phyloP scores from a whole-genome alignment of 2,113 vertebrate species.

The Galeopterus variegatus region DNA sequence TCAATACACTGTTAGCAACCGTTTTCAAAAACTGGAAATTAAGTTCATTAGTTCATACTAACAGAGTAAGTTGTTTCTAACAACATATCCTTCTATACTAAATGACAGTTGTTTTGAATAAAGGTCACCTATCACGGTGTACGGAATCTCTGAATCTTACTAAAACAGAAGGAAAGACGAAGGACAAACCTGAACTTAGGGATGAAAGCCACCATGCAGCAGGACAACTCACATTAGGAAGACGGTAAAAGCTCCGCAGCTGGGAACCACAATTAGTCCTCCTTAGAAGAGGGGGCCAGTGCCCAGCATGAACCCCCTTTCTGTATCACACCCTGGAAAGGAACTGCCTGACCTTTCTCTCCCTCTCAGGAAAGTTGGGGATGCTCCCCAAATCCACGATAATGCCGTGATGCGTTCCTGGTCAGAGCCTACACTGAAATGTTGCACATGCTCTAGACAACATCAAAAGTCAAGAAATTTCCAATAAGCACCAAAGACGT shows the following conservation, averaged over 20 bases:
- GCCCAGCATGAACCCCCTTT: accelerated
- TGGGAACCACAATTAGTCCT: accelerated
- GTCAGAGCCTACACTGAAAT: accelerated
- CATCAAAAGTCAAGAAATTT: accelerated
- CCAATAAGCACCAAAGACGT: too few species aligned
- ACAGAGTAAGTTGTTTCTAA: not conserved
- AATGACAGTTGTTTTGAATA: too few species aligned
- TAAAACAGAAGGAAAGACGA: not conserved
- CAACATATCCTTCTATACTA: not conserved
- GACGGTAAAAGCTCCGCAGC: accelerated
- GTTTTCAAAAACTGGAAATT: too few species aligned
- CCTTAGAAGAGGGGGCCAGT: not conserved
- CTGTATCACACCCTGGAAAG: accelerated
- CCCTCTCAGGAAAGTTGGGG: not conserved
- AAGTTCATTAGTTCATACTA: too few species aligned
- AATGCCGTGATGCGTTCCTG: accelerated
- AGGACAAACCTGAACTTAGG: not conserved
- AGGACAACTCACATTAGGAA: too few species aligned
- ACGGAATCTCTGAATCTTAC: not conserved
- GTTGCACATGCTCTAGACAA: accelerated
- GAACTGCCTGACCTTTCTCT: accelerated
- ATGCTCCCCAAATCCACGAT: accelerated
- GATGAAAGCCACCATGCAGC: accelerated
- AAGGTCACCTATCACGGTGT: not conserved
- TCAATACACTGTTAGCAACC: not conserved